These are phyloP conservation scores for Drosophila ambigua DNA, from an alignment of 1,140 invertebrate genomes.

Conservation along the genomic window DNA sequence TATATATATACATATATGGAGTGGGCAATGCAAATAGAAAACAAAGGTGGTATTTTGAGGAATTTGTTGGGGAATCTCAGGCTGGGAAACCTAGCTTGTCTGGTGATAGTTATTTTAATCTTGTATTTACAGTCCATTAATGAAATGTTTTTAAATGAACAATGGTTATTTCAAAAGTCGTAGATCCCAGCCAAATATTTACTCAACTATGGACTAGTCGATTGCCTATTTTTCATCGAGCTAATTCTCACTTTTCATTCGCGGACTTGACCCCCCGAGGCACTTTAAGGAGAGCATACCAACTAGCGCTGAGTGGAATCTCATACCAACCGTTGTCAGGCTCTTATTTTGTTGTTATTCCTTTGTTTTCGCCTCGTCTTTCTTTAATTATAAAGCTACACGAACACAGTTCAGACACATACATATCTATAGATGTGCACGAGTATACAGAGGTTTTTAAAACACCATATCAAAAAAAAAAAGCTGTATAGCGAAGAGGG, in stretches of 20 bases:
- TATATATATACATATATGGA: too few relatives aligned
- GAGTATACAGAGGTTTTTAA: constrained; percentile 41
- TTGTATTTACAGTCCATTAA: too few relatives aligned
- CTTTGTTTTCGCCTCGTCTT: constrained; percentile 64
- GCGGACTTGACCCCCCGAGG: constrained; percentile 16
- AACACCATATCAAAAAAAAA: constrained; percentile 33
- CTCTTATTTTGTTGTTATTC: constrained; percentile 60
- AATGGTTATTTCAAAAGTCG: too few relatives aligned
- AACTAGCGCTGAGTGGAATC: constrained; percentile 31
- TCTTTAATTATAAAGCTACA: constrained; percentile 74
- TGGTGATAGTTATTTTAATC: too few relatives aligned
- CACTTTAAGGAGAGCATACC: constrained; percentile 40
- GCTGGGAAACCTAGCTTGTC: too few relatives aligned
- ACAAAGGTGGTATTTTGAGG: too few relatives aligned
- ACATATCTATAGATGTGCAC: background rate
- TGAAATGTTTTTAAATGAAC: too few relatives aligned
- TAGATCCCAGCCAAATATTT: too few relatives aligned
- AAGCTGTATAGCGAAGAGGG: constrained; percentile 3
- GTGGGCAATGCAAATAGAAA: too few relatives aligned
- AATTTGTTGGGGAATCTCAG: too few relatives aligned
- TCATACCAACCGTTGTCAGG: constrained; percentile 63
- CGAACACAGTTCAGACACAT: constrained; percentile 19
- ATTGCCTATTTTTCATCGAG: background rate
- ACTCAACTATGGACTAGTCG: too few relatives aligned
- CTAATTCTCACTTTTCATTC: background rate